Evolutionary conservation across 2,888 invertebrate species (phyloP), one percentile per base, ranked within the genome.

Genomic region (Agriopis marginaria): DNA sequence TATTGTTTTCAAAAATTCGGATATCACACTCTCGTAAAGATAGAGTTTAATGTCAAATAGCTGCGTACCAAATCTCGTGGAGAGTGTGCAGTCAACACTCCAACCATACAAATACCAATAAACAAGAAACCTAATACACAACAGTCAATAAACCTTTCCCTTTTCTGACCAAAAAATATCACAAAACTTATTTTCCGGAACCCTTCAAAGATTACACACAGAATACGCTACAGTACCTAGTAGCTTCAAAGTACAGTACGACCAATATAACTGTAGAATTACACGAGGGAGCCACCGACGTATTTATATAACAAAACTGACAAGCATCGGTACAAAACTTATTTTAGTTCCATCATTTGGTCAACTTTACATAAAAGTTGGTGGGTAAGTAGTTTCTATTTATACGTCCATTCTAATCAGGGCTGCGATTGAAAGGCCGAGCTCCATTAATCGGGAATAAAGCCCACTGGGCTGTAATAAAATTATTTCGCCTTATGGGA

Each of bases 381-480:
- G 51, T 51, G 14, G 23, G 23, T 51, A 58, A 12, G 44, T 59
- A 65, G 53, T 56, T 53, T 47, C 32, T 62, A 40, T 40, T 7
- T 54, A 54, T 60, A 42, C 11, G n/a, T 56, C 39, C 40, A 62
- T 71, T 73, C 59, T 72, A 72, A 75, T 72, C 60, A 68, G 54
- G 62, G 47, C 70, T 67, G 69, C 66, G 72, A 42, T 49, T 70
- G 72, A 72, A 69, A 71, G 75, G 72, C 54, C 55, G 32, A 49
- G 66, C 60, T 75, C 75, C 72, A 74, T 74, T 74, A 75, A 74
- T 74, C 73, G 72, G 69, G 72, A 67, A 73, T 69, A 72, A 74
- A 75, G 70, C 51, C 66, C 68, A 65, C 53, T 64, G 69, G 61
- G 10, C 70, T 63, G 71, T 72, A 72, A 75, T 75, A 71, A 72